Evolutionary conservation across 2,797 vertebrate genomes (phyloP).

Genomic region (Hydrophis major): DNA sequence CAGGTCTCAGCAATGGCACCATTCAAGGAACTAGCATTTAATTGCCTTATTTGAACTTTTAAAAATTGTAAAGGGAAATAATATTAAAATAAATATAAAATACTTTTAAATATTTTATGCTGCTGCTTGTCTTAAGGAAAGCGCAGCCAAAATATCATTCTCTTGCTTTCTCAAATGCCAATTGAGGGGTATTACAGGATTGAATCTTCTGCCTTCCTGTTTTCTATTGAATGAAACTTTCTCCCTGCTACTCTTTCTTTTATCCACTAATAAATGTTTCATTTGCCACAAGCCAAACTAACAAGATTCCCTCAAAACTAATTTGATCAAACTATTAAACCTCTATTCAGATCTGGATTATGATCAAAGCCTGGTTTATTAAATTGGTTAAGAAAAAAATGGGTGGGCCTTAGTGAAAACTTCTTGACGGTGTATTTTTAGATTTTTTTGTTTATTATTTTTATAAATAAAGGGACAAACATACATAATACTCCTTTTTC

Average conservation of each 20-base stretch:
- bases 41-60: slow-evolving; percentile 55
- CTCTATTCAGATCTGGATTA: neutral
- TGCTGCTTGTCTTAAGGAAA: neutral
- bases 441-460: neutral
- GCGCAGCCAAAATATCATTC: neutral
- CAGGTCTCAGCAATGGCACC: slow-evolving; percentile 75
- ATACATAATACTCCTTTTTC: neutral
- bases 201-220: neutral
- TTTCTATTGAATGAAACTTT: neutral
- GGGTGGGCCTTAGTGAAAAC: neutral
- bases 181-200: neutral
- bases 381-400: neutral
- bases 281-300: neutral
- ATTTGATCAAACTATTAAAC: neutral
- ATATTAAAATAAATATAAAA: slow-evolving; percentile 1
- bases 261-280: neutral
- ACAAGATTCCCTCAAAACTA: neutral
- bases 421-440: neutral
- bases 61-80: neutral
- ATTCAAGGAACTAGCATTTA: slow-evolving; percentile 60
- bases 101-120: neutral
- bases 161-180: neutral
- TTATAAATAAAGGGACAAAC: neutral
- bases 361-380: neutral
- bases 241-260: neutral